Evolutionary conservation across 2,113 vertebrate species (phyloP).

Genomic region (Caranx melampygus): DNA sequence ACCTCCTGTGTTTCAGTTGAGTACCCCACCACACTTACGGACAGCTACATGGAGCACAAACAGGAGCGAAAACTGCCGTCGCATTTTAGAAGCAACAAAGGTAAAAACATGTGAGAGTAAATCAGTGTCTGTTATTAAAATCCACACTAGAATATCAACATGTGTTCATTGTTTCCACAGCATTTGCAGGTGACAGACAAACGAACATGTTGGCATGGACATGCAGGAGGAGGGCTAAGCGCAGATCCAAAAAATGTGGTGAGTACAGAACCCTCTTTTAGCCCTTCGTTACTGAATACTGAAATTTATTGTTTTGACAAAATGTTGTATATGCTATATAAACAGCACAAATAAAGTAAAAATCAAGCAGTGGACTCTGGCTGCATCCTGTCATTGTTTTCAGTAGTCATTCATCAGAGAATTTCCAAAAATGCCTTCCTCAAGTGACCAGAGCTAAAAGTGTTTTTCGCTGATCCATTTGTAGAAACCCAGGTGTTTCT

Average conservation of each 20-base stretch:
- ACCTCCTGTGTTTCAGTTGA: conserved; percentile 60
- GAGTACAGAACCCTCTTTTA: conserved; percentile 62
- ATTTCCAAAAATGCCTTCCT: not conserved
- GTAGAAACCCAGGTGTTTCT: not conserved
- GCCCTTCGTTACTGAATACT: not conserved
- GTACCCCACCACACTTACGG: conserved; percentile 64
- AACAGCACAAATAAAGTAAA: not conserved
- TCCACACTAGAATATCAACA: not conserved
- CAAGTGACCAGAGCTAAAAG: not conserved
- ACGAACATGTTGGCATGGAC: conserved; percentile 95
- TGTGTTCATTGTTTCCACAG: conserved; percentile 72
- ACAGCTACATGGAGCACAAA: conserved; percentile 81
- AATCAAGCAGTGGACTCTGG: not conserved
- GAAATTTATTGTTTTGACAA: no score
- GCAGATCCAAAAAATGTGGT: conserved; percentile 97
- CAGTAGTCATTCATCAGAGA: not conserved
- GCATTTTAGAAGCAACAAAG: conserved; percentile 84
- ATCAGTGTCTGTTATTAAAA: not conserved
- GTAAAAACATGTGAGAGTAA: conserved; percentile 69
- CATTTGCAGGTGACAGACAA: conserved; percentile 85
- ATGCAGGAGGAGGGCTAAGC: conserved; percentile 92
- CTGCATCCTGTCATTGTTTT: not conserved
- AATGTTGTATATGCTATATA: not conserved
- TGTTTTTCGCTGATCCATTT: not conserved
- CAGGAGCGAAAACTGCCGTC: conserved; percentile 75